Percentiles rank a stretch among this genome's conserved stretches.
phyloP scores from a whole-genome alignment of 2,797 vertebrate genomes.

The Melanotaenia pygmaea region DNA sequence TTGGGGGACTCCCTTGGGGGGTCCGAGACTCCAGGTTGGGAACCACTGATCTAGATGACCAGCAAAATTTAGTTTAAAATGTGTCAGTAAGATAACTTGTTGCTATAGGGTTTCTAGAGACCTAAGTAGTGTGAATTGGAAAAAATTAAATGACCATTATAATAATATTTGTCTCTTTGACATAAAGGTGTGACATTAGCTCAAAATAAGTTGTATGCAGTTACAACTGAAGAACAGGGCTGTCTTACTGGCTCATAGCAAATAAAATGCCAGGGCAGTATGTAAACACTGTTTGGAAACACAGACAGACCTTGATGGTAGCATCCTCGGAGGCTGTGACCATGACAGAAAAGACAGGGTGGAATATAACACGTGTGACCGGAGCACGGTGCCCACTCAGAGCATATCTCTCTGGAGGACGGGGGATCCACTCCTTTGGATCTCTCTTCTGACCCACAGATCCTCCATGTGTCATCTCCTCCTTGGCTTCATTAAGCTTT shows the following conservation, averaged over 20 bases:
- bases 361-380: constrained; percentile 97
- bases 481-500: constrained; percentile 98
- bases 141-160: neutral
- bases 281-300: neutral
- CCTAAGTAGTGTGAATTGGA: neutral
- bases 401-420: constrained; percentile 96
- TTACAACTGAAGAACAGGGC: neutral
- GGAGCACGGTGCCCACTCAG: constrained; percentile 97
- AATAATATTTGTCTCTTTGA: neutral
- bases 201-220: neutral
- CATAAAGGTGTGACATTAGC: neutral
- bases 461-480: constrained; percentile 97
- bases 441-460: constrained; percentile 96
- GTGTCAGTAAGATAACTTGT: too few species aligned
- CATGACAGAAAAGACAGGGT: constrained; percentile 99
- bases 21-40: too few species aligned
- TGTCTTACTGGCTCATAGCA: neutral
- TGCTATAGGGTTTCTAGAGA: neutral
- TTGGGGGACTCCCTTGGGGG: too few species aligned
- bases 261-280: neutral
- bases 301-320: constrained; percentile 92
- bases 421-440: constrained; percentile 99
- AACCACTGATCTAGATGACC: too few species aligned
- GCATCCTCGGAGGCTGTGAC: constrained; percentile 99
- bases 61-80: too few species aligned